Evolutionary conservation across 2,797 vertebrate genomes (phyloP).

Genomic region (Mormyrus hasselquistii): DNA sequence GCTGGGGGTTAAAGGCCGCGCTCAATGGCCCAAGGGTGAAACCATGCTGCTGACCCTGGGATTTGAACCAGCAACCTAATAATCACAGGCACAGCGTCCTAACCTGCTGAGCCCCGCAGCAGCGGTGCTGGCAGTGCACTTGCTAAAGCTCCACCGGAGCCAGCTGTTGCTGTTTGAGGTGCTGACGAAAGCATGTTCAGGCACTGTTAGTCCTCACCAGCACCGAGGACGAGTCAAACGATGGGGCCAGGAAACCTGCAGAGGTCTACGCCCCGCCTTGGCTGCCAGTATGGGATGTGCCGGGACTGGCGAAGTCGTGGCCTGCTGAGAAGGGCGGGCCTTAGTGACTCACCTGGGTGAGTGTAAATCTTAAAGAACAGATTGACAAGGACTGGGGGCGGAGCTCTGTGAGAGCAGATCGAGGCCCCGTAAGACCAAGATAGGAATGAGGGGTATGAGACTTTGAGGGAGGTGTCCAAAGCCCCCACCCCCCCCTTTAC

Average conservation of each 20-base stretch:
- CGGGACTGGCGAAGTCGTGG: neutral
- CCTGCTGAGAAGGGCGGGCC: neutral
- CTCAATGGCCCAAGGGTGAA: neutral
- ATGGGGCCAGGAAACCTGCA: neutral
- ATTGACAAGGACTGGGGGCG: neutral
- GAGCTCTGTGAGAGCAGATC: neutral
- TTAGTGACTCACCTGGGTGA: neutral
- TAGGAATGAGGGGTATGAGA: neutral
- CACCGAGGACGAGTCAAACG: neutral
- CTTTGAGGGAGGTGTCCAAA: neutral
- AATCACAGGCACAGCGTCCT: neutral
- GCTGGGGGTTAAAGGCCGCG: neutral
- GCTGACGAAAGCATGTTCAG: neutral
- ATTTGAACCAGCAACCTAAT: neutral
- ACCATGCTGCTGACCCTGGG: neutral
- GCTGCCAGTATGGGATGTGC: neutral
- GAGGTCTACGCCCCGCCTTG: neutral
- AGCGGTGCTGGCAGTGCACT: neutral
- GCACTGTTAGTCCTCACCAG: neutral
- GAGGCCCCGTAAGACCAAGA: conserved; percentile 5
- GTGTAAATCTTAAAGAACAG: conserved; percentile 13
- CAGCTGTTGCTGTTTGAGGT: neutral
- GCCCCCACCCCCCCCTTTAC: neutral
- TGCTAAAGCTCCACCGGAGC: neutral
- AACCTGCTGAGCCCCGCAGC: neutral